These are phyloP conservation scores for Lophius piscatorius DNA, from an alignment of 2,113 vertebrate species.

Conservation along the genomic window DNA sequence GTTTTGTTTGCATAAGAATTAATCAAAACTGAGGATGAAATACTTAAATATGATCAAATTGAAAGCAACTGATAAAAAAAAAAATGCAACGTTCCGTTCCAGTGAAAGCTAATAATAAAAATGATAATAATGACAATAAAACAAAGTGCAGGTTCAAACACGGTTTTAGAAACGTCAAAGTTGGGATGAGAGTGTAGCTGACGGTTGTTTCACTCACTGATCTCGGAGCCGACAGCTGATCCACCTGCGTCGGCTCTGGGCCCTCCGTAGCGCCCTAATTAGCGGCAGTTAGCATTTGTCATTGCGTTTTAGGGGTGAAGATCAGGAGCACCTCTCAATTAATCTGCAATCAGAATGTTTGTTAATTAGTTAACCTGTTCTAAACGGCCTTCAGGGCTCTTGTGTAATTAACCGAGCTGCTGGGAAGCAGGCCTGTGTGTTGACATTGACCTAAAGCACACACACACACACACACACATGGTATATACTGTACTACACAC, in stretches of 20 bases:
- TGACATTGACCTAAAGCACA: slow-evolving; percentile 74
- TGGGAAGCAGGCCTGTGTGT: slow-evolving; percentile 68
- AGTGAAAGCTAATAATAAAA: no score
- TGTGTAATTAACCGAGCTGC: slow-evolving; percentile 80
- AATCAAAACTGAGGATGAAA: no score
- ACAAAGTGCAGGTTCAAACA: no score
- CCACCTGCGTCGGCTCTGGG: slow-evolving; percentile 47
- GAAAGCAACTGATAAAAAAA: no score
- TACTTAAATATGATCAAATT: no score
- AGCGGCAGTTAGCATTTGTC: slow-evolving; percentile 76
- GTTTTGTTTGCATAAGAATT: no score
- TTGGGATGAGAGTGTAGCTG: no score
- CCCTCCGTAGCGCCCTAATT: slow-evolving; percentile 71
- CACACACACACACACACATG: slow-evolving; percentile 10
- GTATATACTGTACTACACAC: slow-evolving; percentile 25
- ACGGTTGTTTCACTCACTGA: no score
- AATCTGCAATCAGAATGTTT: slow-evolving; percentile 80
- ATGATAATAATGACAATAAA: no score
- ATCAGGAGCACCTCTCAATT: slow-evolving; percentile 81
- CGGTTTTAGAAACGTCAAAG: no score
- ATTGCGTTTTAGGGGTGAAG: slow-evolving; percentile 76
- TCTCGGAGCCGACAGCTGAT: no score
- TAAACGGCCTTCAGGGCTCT: slow-evolving; percentile 78
- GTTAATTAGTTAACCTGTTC: slow-evolving; percentile 81
- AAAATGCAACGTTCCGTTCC: no score